Percentiles rank a stretch among this genome's conserved stretches.
Evolutionary conservation across 2,888 invertebrate genomes (phyloP).

Genomic region (Geophilus truncorum): DNA sequence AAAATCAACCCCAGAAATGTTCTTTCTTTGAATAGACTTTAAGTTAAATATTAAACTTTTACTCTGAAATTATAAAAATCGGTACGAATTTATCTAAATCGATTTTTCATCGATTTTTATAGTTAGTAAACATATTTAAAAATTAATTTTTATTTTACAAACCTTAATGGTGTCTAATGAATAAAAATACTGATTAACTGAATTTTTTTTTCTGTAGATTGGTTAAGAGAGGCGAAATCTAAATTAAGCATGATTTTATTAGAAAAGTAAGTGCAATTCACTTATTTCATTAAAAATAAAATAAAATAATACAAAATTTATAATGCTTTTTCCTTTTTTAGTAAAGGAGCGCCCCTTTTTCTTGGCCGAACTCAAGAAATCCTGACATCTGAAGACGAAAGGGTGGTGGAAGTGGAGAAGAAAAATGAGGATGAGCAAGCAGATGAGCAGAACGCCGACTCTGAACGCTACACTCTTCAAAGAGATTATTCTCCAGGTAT

Average conservation of each 20-base stretch:
- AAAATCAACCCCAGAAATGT: too few species aligned
- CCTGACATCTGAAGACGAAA: not conserved
- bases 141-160: too few species aligned
- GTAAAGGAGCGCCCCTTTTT: not conserved
- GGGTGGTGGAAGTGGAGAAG: not conserved
- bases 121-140: too few species aligned
- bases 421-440: not conserved
- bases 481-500: not conserved
- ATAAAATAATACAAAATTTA: too few species aligned
- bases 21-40: too few species aligned
- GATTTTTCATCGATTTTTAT: too few species aligned
- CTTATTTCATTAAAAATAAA: not conserved
- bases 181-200: not conserved
- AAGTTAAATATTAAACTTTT: too few species aligned
- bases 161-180: too few species aligned
- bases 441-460: too few species aligned
- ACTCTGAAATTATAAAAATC: too few species aligned
- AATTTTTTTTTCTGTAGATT: not conserved
- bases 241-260: not conserved
- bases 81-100: too few species aligned
- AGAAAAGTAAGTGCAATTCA: not conserved
- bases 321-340: not conserved
- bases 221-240: not conserved
- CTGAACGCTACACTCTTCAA: not conserved
- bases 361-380: not conserved